These are phyloP conservation scores for Gryon sp. DNA, from an alignment of 1,140 invertebrate species.

Conservation along the genomic window DNA sequence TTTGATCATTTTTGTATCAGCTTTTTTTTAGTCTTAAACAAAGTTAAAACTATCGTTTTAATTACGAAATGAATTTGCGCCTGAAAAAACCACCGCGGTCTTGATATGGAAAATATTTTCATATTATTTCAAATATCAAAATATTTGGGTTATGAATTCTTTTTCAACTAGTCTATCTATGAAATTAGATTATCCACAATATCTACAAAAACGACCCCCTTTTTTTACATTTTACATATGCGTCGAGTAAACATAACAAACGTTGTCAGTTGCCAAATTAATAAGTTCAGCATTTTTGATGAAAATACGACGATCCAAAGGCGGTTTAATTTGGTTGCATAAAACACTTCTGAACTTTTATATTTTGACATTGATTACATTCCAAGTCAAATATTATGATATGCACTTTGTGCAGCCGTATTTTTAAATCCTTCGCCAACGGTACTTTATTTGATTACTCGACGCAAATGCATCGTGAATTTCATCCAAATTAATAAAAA, in stretches of 20 bases:
- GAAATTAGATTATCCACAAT: no score
- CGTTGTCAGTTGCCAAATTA: constrained; percentile 51
- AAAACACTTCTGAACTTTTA: constrained; percentile 47
- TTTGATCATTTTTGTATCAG: no score
- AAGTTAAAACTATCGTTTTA: no score
- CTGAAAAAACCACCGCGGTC: neutral
- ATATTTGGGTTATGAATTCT: constrained; percentile 42
- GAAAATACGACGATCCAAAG: constrained; percentile 37
- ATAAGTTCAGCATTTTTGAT: constrained; percentile 30
- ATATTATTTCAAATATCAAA: constrained; percentile 25
- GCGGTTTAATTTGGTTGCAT: constrained; percentile 38
- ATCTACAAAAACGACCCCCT: no score
- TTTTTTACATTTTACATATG: constrained; percentile 13
- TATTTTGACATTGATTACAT: constrained; percentile 50
- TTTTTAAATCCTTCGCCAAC: neutral
- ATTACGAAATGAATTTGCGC: neutral
- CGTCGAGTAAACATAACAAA: constrained; percentile 30
- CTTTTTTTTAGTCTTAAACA: no score
- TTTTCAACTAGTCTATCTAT: constrained; percentile 9
- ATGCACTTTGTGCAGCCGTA: constrained; percentile 25
- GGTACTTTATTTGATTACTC: constrained; percentile 47
- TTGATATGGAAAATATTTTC: constrained; percentile 28
- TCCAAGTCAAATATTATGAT: constrained; percentile 45
- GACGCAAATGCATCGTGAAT: constrained; percentile 4
- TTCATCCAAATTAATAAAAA: constrained; percentile 38